Evolutionary conservation across 35 echinoderm and acorn worm species (phyloP).

Genomic region (Heliocidaris tuberculata): DNA sequence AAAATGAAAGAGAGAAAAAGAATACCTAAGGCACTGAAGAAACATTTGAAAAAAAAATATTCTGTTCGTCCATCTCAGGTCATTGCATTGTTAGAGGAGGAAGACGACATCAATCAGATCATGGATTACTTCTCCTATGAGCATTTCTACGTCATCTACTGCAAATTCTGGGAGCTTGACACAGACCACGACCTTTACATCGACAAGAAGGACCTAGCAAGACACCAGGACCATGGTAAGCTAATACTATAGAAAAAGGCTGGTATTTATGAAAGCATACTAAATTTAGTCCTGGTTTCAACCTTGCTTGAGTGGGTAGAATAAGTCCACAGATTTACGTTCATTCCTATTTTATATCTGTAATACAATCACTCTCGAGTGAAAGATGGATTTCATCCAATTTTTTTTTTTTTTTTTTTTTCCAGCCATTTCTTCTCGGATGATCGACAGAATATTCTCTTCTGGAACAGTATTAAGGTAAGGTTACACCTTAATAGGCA

Average conservation of each 20-base stretch:
- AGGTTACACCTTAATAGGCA: not conserved
- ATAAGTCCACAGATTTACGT: not conserved
- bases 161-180: slow-evolving; percentile 99
- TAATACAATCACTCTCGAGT: not conserved
- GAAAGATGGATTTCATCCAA: not conserved
- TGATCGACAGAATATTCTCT: slow-evolving; percentile 98
- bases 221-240: slow-evolving; percentile 96
- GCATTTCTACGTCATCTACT: slow-evolving; percentile 99
- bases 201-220: slow-evolving; percentile 83
- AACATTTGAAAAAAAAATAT: not conserved
- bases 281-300: too few relatives aligned
- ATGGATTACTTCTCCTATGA: slow-evolving; percentile 97
- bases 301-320: too few relatives aligned
- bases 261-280: too few relatives aligned
- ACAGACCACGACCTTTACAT: slow-evolving; percentile 92
- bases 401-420: slow-evolving; percentile 51
- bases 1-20: too few relatives aligned
- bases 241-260: not conserved
- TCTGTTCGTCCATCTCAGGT: slow-evolving; percentile 52
- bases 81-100: slow-evolving; percentile 87
- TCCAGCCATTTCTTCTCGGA: slow-evolving; percentile 89
- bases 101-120: slow-evolving; percentile 99
- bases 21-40: too few relatives aligned
- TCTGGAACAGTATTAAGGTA: slow-evolving; percentile 94
- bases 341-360: not conserved